Base-by-base conservation (phyloP, 2,797 vertebrate species). In the Pempheris klunzingeri region DNA sequence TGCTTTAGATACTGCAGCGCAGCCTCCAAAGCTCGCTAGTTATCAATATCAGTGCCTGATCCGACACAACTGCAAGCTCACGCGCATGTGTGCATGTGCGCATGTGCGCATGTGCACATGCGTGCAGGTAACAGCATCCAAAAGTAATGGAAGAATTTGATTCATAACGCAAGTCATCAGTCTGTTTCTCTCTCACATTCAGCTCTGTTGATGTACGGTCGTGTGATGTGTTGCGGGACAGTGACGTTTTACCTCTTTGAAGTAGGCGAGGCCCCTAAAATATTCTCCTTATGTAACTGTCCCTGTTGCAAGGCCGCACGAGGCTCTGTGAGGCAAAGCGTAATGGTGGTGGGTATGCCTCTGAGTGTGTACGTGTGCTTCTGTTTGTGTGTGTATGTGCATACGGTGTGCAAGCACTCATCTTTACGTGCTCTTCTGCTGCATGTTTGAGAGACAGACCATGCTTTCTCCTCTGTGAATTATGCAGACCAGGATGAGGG, bases 251-350 rank as follows among this genome's bases (percentile, higher is more conserved):
- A 82, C 76, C 73, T 81, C 91, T 94, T 93, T 94, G 89, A 94
- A 93, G 92, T 86, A 77, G 79, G 58, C 88, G 63, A 88, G 81
- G 71, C 79, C 87, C 90, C 84, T 62, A 91, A 93, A 95, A 95
- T 92, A 93, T 90, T 86, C 83, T 81, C 77, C 90, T 94, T 95
- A 95, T 91, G 91, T 94, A 94, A 94, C 92, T 89, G 93, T 92
- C 86, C 90, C 84, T 83, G 75, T 90, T 93, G 84, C 81, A 73
- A 82, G 82, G 83, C 76, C 59, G 26, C 59, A 73, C 34, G 47
- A 81, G 80, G 76, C 84, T 84, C 77, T 82, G 81, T 72, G 81
- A 89, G 84, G 79, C 71, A 85, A 90, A 82, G 66, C 55, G 82
- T 82, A 83, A 86, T 84, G 85, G 87, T 81, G 74, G 77, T 63